Evolutionary conservation across 1,140 invertebrate genomes (phyloP).

Genomic region (Asobara japonica): DNA sequence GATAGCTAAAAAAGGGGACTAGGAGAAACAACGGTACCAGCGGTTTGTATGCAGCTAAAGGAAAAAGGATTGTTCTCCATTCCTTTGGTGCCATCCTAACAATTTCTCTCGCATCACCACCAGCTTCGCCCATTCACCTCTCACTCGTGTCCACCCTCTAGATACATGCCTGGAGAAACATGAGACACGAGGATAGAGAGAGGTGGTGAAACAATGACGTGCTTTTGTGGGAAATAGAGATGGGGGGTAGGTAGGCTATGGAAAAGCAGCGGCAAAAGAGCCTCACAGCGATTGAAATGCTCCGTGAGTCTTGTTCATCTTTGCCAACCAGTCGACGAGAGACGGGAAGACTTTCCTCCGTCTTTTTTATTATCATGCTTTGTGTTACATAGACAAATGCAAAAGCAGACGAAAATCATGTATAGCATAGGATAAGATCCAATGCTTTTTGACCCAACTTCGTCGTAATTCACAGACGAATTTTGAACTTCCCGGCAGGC

Average conservation of each 20-base stretch:
- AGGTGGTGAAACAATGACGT: slow-evolving; percentile 50
- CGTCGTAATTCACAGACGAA: not conserved
- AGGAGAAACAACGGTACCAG: slow-evolving; percentile 40
- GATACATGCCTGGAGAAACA: slow-evolving; percentile 17
- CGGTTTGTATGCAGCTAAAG: slow-evolving; percentile 26
- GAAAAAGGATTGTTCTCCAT: slow-evolving; percentile 36
- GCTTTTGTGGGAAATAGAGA: slow-evolving; percentile 42
- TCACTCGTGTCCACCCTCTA: slow-evolving; percentile 12
- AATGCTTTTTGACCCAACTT: not conserved
- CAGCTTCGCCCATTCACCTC: slow-evolving; percentile 17
- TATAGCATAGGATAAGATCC: not conserved
- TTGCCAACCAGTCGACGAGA: slow-evolving; percentile 19
- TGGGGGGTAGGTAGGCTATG: slow-evolving; percentile 36
- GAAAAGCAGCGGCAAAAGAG: slow-evolving; percentile 46
- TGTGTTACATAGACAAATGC: slow-evolving; percentile 24
- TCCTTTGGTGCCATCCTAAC: slow-evolving; percentile 25
- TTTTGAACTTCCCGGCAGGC: too few species aligned
- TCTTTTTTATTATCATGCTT: slow-evolving; percentile 8
- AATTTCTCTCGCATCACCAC: slow-evolving; percentile 11
- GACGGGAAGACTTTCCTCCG: not conserved
- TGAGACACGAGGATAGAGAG: slow-evolving; percentile 4
- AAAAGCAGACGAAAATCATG: not conserved
- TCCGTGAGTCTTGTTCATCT: slow-evolving; percentile 38
- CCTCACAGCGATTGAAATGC: slow-evolving; percentile 54
- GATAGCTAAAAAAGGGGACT: slow-evolving; percentile 25